phyloP scores from a whole-genome alignment of 2,113 vertebrate species.

The Macrotis lagotis region DNA sequence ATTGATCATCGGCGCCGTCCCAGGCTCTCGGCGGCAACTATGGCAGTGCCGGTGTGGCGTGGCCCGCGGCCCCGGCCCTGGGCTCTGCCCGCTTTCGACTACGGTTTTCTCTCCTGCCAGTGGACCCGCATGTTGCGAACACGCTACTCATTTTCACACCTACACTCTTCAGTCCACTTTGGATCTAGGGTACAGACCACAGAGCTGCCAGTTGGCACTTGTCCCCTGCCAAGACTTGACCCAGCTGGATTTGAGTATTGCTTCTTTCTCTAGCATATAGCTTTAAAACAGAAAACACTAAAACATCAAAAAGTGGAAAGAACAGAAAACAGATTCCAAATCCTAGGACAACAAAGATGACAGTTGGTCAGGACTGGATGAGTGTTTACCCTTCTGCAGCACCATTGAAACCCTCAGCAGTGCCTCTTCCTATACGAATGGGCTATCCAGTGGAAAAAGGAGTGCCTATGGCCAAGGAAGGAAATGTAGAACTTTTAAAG shows the following conservation, averaged over 20 bases:
- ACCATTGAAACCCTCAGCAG: conserved; percentile 86
- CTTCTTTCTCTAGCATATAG: neutral
- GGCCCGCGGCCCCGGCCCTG: too few species aligned
- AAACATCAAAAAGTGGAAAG: conserved; percentile 35
- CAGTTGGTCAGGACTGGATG: conserved; percentile 93
- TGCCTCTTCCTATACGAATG: conserved; percentile 96
- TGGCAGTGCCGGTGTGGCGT: too few species aligned
- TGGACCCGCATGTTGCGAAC: too few species aligned
- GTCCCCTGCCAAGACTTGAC: neutral
- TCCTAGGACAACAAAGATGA: conserved; percentile 91
- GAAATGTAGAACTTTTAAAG: conserved; percentile 98
- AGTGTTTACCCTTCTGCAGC: conserved; percentile 92
- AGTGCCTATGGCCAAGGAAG: conserved; percentile 89
- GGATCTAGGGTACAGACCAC: neutral
- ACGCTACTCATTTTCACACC: neutral
- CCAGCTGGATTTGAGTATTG: neutral
- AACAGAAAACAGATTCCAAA: conserved; percentile 74
- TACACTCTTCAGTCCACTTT: neutral
- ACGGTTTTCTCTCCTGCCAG: too few species aligned
- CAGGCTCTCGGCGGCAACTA: too few species aligned
- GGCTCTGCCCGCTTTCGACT: too few species aligned
- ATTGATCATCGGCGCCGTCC: too few species aligned
- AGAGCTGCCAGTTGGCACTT: neutral
- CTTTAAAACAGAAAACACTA: neutral
- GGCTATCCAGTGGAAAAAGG: conserved; percentile 92